phyloP scores from a whole-genome alignment of 2,113 vertebrate species.

The Choloepus hoffmanni region DNA sequence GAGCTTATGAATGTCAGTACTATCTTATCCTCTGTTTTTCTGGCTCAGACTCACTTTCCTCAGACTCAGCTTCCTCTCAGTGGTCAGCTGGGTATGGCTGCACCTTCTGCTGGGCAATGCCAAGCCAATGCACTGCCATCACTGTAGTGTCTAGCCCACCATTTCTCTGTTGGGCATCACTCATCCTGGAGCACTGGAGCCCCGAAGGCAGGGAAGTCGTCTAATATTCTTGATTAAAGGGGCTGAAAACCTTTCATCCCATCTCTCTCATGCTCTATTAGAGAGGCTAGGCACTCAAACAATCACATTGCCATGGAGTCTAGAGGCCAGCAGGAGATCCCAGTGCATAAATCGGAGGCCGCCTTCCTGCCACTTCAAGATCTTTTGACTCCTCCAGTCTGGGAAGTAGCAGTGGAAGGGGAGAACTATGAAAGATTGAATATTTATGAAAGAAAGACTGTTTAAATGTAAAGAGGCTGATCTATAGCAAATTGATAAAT shows the following conservation, averaged over 20 bases:
- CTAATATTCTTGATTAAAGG: background rate
- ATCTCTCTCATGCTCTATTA: background rate
- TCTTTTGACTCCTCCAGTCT: background rate
- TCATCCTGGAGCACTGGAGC: background rate
- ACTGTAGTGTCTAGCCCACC: fast-evolving
- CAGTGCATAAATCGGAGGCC: background rate
- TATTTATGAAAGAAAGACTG: background rate
- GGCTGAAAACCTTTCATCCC: background rate
- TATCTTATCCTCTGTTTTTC: background rate
- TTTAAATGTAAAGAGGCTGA: background rate
- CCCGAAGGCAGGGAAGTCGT: background rate
- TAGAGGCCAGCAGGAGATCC: background rate
- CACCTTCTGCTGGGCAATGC: too few relatives aligned
- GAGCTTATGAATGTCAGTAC: background rate
- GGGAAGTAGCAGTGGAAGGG: background rate
- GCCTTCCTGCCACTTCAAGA: background rate
- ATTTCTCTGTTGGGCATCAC: background rate
- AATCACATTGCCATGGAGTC: background rate
- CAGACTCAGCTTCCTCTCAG: background rate
- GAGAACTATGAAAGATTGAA: background rate
- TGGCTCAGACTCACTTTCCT: background rate
- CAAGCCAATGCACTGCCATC: too few relatives aligned
- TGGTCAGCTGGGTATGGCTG: background rate
- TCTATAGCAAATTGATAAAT: background rate
- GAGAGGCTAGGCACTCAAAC: background rate